These are phyloP conservation scores for Thalpophila matura DNA, from an alignment of 2,888 invertebrate genomes.

Conservation along the genomic window DNA sequence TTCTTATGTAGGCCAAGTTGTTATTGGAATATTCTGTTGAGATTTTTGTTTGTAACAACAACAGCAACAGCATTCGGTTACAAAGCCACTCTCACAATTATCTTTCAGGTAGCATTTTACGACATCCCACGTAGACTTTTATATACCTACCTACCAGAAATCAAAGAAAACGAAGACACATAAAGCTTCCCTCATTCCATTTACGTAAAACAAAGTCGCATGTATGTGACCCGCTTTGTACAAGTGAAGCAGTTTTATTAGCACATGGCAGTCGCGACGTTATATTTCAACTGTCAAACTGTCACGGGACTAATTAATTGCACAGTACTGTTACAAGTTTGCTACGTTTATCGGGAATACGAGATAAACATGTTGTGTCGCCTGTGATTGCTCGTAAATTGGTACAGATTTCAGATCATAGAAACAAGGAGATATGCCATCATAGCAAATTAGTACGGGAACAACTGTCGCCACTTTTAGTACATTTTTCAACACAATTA, in stretches of 20 bases:
- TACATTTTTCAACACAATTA: no score
- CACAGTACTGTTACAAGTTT: slow-evolving; percentile 34
- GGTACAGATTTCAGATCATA: no score
- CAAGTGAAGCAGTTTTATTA: slow-evolving; percentile 57
- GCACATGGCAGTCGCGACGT: slow-evolving; percentile 40
- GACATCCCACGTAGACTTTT: no score
- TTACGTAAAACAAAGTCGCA: slow-evolving; percentile 22
- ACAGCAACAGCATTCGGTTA: no score
- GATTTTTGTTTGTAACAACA: no score
- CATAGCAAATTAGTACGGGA: no score
- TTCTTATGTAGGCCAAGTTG: no score
- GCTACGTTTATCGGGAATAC: slow-evolving; percentile 41
- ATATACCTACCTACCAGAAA: background rate
- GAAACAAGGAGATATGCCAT: no score
- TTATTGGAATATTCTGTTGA: no score
- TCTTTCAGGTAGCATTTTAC: no score
- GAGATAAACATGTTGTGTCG: slow-evolving; percentile 44
- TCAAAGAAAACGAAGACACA: background rate
- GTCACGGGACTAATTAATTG: slow-evolving; percentile 59
- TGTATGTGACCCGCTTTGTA: slow-evolving; percentile 2
- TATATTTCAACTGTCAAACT: slow-evolving; percentile 58
- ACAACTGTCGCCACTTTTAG: no score
- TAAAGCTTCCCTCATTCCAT: background rate
- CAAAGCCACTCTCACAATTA: no score
- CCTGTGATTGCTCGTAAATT: slow-evolving; percentile 25